Evolutionary conservation across 2,888 invertebrate species (phyloP).

Genomic region (Scaptomyza parva): DNA sequence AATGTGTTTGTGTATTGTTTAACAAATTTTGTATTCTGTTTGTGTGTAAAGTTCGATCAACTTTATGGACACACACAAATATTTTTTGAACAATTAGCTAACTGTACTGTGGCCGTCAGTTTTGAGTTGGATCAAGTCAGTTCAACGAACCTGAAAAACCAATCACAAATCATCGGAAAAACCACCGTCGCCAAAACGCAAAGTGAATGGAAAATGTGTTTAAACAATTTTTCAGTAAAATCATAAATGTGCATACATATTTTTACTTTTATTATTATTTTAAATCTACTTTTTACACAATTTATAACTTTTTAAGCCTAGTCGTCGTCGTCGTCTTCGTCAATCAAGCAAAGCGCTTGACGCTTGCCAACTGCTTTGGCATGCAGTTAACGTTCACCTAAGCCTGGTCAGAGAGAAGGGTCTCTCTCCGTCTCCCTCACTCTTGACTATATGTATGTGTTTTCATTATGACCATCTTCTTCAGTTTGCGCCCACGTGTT

Average conservation of each 20-base stretch:
- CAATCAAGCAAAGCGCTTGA: slow-evolving; percentile 59
- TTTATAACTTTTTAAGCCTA: slow-evolving; percentile 13
- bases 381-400: slow-evolving; percentile 55
- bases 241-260: slow-evolving; percentile 5
- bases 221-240: slow-evolving; percentile 51
- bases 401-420: slow-evolving; percentile 9
- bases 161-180: slow-evolving; percentile 65
- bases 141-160: slow-evolving; percentile 59
- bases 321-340: slow-evolving; percentile 48
- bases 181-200: slow-evolving; percentile 66
- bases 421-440: background rate
- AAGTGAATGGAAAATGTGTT: slow-evolving; percentile 79
- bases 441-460: background rate
- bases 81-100: slow-evolving; percentile 65
- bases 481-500: slow-evolving; percentile 49
- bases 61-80: slow-evolving; percentile 47
- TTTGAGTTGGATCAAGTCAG: slow-evolving; percentile 42
- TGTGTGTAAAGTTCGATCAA: slow-evolving; percentile 60
- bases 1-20: slow-evolving; percentile 2
- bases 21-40: slow-evolving; percentile 30
- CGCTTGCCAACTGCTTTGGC: slow-evolving; percentile 41
- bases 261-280: slow-evolving; percentile 50
- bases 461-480: slow-evolving; percentile 27
- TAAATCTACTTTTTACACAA: slow-evolving; percentile 28
- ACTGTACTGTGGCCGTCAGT: slow-evolving; percentile 42